These are phyloP conservation scores for Notamacropus eugenii DNA, from an alignment of 2,797 vertebrate genomes.

Conservation along the genomic window DNA sequence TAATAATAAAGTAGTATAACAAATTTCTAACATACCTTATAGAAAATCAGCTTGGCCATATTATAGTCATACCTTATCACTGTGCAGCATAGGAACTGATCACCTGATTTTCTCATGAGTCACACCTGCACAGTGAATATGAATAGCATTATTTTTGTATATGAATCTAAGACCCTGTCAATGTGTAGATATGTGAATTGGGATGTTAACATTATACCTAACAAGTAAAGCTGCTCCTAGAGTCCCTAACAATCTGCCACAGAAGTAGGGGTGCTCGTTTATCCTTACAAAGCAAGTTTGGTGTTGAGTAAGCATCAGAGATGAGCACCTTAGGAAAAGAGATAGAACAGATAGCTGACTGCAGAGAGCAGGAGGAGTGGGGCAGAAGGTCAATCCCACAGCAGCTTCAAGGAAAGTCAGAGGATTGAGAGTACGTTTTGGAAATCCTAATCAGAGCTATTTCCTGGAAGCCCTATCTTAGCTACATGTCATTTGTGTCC, in stretches of 20 bases:
- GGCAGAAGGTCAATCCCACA: not conserved
- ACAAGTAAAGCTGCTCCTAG: not conserved
- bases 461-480: conserved; percentile 37
- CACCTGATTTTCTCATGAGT: not conserved
- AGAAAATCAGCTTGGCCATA: not conserved
- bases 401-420: conserved; percentile 37
- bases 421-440: conserved; percentile 14
- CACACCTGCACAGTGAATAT: not conserved
- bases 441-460: not conserved
- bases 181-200: not conserved
- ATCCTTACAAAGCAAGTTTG: not conserved
- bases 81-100: not conserved
- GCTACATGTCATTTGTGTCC: not conserved
- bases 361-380: not conserved
- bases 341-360: not conserved
- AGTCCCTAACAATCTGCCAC: not conserved
- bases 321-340: conserved; percentile 7
- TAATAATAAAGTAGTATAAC: not conserved
- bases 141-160: not conserved
- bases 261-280: not conserved
- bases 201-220: conserved; percentile 1
- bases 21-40: not conserved
- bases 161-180: not conserved
- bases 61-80: not conserved
- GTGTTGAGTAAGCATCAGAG: not conserved